Evolutionary conservation across 2,113 vertebrate genomes (phyloP).

Genomic region (Percopsis transmontana): DNA sequence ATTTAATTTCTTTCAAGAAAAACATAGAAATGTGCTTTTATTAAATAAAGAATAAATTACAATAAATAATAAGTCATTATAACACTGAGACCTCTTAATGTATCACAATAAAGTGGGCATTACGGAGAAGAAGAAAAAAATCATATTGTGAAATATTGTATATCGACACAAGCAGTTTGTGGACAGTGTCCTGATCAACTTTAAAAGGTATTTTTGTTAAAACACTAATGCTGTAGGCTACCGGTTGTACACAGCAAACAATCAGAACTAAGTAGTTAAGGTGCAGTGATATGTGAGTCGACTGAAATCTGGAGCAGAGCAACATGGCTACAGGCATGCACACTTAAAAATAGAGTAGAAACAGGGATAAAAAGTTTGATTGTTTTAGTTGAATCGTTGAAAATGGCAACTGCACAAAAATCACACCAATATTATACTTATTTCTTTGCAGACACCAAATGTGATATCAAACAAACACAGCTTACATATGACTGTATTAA

Average conservation of each 20-base stretch:
- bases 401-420: conserved; percentile 45
- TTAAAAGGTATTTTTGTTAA: conserved; percentile 22
- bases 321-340: conserved; percentile 59
- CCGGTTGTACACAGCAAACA: conserved; percentile 34
- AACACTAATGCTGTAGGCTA: conserved; percentile 6
- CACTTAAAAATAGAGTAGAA: conserved; percentile 38
- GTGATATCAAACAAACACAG: conserved; percentile 42
- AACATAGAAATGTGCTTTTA: conserved; percentile 67
- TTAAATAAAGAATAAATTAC: conserved; percentile 74
- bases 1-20: conserved; percentile 20
- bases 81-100: conserved; percentile 52
- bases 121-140: conserved; percentile 39
- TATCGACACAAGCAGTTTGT: conserved; percentile 22
- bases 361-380: neutral
- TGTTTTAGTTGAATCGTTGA: conserved; percentile 16
- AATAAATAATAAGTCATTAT: conserved; percentile 69
- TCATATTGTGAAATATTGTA: conserved; percentile 18
- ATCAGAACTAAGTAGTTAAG: conserved; percentile 25
- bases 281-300: conserved; percentile 24
- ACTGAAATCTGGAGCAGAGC: conserved; percentile 13
- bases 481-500: conserved; percentile 36
- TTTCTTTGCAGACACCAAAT: conserved; percentile 37
- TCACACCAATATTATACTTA: conserved; percentile 32
- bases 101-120: conserved; percentile 53
- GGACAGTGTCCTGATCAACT: conserved; percentile 16